Percentiles rank a stretch among this genome's conserved stretches.
phyloP scores from a whole-genome alignment of 1,140 invertebrate genomes.

The Melanaphis sacchari region DNA sequence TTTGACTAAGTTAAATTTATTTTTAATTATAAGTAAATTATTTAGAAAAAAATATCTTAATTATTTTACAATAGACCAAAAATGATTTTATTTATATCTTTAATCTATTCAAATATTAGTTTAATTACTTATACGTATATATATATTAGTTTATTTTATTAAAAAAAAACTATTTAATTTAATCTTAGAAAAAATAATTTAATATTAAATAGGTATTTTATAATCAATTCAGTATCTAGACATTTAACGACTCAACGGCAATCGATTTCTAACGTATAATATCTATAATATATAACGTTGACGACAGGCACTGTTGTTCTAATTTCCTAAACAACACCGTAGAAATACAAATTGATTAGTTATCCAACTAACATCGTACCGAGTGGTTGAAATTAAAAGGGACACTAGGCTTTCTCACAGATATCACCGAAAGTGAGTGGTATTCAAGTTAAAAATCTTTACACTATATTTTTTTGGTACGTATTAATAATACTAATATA shows the following conservation, averaged over 20 bases:
- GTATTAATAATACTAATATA: background rate
- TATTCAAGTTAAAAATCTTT: background rate
- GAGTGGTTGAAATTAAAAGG: background rate
- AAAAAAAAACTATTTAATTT: no score
- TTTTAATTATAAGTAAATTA: background rate
- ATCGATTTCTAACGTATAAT: background rate
- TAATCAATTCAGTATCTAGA: background rate
- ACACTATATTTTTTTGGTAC: background rate
- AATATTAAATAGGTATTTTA: no score
- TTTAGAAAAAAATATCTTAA: background rate
- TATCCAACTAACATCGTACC: background rate
- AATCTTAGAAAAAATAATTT: no score
- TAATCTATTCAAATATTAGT: no score
- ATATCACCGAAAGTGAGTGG: background rate
- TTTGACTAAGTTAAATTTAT: background rate
- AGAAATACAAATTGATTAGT: background rate
- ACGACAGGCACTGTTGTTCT: background rate
- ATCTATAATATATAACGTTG: background rate
- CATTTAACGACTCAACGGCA: background rate
- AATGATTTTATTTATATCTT: no score
- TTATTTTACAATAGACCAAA: background rate
- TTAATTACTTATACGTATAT: no score
- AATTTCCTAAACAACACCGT: background rate
- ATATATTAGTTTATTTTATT: no score
- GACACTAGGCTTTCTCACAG: background rate